These are phyloP conservation scores for Madoqua kirkii DNA, from an alignment of 2,113 vertebrate genomes.

Conservation along the genomic window DNA sequence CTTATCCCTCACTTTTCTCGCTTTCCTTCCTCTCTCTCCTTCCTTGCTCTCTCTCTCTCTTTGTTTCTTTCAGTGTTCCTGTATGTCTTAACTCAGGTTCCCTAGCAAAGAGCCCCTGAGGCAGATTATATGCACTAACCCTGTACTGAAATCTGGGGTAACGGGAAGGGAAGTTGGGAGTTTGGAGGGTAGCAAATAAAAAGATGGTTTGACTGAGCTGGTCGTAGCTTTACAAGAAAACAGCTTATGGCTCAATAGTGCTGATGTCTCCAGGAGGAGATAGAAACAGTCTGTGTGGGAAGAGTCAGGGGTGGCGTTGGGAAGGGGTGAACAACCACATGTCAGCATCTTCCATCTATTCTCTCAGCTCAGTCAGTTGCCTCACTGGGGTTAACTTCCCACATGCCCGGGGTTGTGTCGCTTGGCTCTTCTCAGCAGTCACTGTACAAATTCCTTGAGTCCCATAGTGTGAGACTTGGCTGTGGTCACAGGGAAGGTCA, in stretches of 20 bases:
- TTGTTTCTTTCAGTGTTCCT: neutral
- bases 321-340: neutral
- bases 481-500: neutral
- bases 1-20: accelerated
- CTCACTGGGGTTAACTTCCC: neutral
- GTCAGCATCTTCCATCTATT: neutral
- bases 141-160: neutral
- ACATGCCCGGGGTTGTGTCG: neutral
- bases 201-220: neutral
- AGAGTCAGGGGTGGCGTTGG: neutral
- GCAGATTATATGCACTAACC: neutral
- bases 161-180: neutral
- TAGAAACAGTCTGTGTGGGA: neutral
- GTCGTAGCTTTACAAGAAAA: neutral
- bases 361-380: neutral
- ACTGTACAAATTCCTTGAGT: neutral
- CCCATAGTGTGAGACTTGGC: neutral
- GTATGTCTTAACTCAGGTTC: neutral
- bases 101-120: neutral
- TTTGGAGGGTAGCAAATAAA: neutral
- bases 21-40: accelerated
- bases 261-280: neutral
- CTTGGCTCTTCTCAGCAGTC: neutral
- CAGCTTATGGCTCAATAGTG: neutral
- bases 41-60: accelerated